Percentiles rank a stretch among this genome's conserved stretches.
Conservation (phyloP, 2,113 vertebrate species). For the Dipodomys stephensi region DNA sequence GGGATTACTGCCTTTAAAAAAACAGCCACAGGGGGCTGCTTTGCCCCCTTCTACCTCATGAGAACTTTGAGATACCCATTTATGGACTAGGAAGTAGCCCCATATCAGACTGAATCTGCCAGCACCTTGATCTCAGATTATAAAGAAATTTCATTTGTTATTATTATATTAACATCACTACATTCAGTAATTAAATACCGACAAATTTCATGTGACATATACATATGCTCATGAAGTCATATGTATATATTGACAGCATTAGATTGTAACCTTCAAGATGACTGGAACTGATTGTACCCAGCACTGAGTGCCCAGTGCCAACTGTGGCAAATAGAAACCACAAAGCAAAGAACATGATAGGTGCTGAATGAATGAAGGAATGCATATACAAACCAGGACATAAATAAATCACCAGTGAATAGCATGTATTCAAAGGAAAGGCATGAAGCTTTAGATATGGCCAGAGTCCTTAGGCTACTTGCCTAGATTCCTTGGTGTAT, state of each 20-base stretch:
- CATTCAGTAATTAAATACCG: not conserved
- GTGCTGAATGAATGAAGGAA: constrained; percentile 2
- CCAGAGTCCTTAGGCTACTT: not conserved
- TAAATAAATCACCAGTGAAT: not conserved
- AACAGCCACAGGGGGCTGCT: not conserved
- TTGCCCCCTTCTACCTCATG: not conserved
- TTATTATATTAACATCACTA: not conserved
- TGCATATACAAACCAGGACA: not conserved
- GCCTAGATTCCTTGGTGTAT: not conserved
- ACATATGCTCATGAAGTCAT: not conserved
- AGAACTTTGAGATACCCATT: not conserved
- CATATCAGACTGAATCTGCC: not conserved
- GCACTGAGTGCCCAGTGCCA: not conserved
- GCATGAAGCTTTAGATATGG: not conserved
- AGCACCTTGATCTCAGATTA: not conserved
- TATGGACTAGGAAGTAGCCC: not conserved
- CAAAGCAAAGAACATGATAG: not conserved
- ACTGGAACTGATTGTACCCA: not conserved
- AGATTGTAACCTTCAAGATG: not conserved
- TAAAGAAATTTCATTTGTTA: not conserved
- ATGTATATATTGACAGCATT: not conserved
- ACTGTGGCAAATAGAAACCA: not conserved
- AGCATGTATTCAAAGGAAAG: not conserved
- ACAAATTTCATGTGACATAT: constrained; percentile 14
- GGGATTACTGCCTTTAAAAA: not conserved